Conservation (phyloP, 2,888 invertebrate genomes). For the Agapostemon virescens region DNA sequence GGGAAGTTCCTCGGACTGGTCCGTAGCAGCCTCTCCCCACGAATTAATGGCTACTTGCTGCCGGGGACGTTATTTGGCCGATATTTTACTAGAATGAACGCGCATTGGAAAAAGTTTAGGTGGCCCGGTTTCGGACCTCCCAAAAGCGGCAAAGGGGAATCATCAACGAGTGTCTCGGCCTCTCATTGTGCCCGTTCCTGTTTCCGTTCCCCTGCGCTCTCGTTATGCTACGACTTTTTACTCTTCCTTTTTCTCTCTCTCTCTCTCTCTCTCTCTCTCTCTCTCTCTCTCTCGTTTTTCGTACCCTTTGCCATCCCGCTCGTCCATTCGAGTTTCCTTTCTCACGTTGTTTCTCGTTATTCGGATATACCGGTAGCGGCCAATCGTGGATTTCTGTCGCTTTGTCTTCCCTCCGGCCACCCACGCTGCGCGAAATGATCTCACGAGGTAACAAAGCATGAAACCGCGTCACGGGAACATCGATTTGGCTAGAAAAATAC, state of each 20-base stretch:
- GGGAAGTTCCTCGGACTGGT: constrained; percentile 35
- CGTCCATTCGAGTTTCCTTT: not conserved
- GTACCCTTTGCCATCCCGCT: not conserved
- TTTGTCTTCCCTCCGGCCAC: constrained; percentile 11
- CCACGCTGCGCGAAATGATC: not conserved
- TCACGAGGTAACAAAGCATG: not conserved
- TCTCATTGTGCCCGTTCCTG: constrained; percentile 14
- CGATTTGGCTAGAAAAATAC: constrained; percentile 39
- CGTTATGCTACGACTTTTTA: constrained; percentile 1
- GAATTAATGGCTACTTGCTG: constrained; percentile 66
- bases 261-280: not conserved
- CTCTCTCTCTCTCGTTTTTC: not conserved
- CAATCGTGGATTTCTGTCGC: constrained; percentile 3
- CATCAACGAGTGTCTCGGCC: constrained; percentile 20
- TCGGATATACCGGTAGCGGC: not conserved
- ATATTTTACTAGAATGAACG: constrained; percentile 60
- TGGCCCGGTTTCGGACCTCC: constrained; percentile 18
- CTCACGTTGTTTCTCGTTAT: not conserved
- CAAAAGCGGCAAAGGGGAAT: not conserved
- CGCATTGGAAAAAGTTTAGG: constrained; percentile 66
- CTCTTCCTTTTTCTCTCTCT: not conserved
- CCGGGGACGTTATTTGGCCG: constrained; percentile 62
- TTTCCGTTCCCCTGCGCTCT: not conserved
- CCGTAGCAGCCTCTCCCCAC: constrained; percentile 22
- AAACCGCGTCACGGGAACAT: constrained; percentile 27